These are phyloP conservation scores for Yponomeuta sedellus DNA, from an alignment of 2,888 invertebrate genomes.

Conservation along the genomic window DNA sequence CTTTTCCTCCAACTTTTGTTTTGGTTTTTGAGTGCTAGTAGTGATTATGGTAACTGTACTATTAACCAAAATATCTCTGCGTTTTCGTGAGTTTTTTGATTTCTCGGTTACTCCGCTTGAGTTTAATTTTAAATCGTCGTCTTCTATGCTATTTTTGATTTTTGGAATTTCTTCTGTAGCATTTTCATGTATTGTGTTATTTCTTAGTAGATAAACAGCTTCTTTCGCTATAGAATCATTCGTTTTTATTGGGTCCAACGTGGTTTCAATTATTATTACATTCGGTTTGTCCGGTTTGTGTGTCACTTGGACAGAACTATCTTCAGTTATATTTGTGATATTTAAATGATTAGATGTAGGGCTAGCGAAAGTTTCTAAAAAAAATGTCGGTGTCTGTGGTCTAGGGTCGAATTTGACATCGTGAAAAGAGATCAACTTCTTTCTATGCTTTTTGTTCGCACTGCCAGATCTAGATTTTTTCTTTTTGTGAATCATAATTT, in stretches of 20 bases:
- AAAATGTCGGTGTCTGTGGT: conserved; percentile 26
- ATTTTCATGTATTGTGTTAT: conserved; percentile 34
- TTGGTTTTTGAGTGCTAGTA: conserved; percentile 16
- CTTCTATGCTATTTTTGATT: conserved; percentile 53
- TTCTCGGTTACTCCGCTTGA: conserved; percentile 34
- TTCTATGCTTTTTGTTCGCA: conserved; percentile 53
- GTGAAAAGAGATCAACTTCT: conserved; percentile 51
- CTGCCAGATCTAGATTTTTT: conserved; percentile 48
- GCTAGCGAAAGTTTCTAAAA: conserved; percentile 28
- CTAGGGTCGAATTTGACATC: conserved; percentile 46
- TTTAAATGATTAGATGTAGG: conserved; percentile 23
- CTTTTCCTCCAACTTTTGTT: conserved; percentile 18
- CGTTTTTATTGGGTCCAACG: conserved; percentile 23
- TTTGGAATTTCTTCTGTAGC: conserved; percentile 32
- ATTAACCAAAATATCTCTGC: conserved; percentile 32
- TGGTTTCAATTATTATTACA: conserved; percentile 27
- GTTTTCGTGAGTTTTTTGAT: conserved; percentile 30
- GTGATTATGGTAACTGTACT: conserved; percentile 11
- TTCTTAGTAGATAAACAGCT: conserved; percentile 39
- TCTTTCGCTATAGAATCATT: conserved; percentile 39
- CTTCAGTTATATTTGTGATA: conserved; percentile 20
- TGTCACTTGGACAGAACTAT: conserved; percentile 17
- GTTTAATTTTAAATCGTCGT: conserved; percentile 35
- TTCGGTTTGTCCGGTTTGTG: conserved; percentile 21
- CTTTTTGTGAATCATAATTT: conserved; percentile 58